Conservation (phyloP, 2,888 invertebrate species). For the Chaitophorus viminalis region DNA sequence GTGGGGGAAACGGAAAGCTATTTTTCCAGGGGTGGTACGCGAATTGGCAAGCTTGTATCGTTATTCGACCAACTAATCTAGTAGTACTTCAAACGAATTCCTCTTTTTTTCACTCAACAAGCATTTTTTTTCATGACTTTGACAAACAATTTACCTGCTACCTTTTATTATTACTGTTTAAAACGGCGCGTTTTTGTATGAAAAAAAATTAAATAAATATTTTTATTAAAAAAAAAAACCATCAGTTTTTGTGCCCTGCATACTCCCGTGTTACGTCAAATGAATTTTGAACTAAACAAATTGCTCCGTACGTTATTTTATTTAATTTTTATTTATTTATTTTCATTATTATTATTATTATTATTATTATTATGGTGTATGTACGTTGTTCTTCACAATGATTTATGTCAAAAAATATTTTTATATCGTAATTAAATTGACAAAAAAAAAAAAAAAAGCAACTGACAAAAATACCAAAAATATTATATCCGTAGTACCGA, state of each 20-base stretch:
- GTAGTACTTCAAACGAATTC: constrained; percentile 62
- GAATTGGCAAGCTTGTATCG: constrained; percentile 56
- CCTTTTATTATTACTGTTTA: constrained; percentile 61
- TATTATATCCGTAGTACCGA: background rate
- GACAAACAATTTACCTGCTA: constrained; percentile 62
- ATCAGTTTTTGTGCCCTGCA: background rate
- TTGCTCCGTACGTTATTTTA: constrained; percentile 38
- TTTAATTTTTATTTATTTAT: constrained; percentile 20
- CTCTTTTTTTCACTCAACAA: constrained; percentile 51
- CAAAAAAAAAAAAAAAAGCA: background rate
- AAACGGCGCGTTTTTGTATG: constrained; percentile 49
- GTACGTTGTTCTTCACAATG: background rate
- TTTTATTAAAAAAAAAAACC: constrained; percentile 56
- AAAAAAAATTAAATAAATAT: constrained; percentile 23
- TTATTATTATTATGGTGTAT: constrained; percentile 17
- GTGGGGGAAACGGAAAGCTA: constrained; percentile 38
- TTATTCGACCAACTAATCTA: constrained; percentile 61
- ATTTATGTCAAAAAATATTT: background rate
- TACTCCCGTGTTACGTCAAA: constrained; percentile 43
- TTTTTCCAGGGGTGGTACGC: constrained; percentile 48
- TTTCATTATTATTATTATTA: background rate
- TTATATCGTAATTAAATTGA: constrained; percentile 26
- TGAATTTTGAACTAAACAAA: constrained; percentile 45
- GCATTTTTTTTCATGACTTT: constrained; percentile 47
- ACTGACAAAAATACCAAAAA: background rate